Evolutionary conservation across 1,140 invertebrate genomes (phyloP).

Genomic region (Sminthurinus signatus): DNA sequence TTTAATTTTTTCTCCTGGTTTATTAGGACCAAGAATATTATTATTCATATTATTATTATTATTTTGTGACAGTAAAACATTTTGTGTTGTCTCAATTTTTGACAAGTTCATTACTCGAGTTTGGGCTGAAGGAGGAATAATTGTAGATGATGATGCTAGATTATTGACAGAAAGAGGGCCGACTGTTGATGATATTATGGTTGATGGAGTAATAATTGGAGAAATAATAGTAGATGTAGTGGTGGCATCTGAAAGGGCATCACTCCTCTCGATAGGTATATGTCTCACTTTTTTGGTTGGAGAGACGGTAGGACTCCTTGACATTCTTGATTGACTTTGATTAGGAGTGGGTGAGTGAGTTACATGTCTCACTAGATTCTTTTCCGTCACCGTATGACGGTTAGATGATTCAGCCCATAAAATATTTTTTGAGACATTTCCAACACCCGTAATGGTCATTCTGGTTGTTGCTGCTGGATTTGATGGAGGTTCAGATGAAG

Average conservation of each 20-base stretch:
- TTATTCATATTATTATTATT: neutral
- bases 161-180: too few species aligned
- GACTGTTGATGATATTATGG: too few species aligned
- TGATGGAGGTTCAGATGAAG: neutral
- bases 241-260: neutral
- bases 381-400: slow-evolving; percentile 24
- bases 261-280: slow-evolving; percentile 32
- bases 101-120: neutral
- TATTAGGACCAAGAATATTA: neutral
- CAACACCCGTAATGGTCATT: slow-evolving; percentile 8
- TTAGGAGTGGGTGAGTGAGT: neutral
- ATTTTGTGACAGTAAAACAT: too few species aligned
- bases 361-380: slow-evolving; percentile 5
- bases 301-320: neutral
- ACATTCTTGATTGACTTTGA: neutral
- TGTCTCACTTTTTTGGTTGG: slow-evolving; percentile 4
- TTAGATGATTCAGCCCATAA: slow-evolving; percentile 31
- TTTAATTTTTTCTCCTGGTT: slow-evolving; percentile 44
- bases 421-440: slow-evolving; percentile 20
- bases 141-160: neutral
- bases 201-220: too few species aligned
- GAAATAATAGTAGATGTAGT: neutral
- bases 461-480: neutral
- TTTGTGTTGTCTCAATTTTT: neutral
- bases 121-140: neutral